phyloP scores from a whole-genome alignment of 1,140 invertebrate species.

The Uloborus diversus region DNA sequence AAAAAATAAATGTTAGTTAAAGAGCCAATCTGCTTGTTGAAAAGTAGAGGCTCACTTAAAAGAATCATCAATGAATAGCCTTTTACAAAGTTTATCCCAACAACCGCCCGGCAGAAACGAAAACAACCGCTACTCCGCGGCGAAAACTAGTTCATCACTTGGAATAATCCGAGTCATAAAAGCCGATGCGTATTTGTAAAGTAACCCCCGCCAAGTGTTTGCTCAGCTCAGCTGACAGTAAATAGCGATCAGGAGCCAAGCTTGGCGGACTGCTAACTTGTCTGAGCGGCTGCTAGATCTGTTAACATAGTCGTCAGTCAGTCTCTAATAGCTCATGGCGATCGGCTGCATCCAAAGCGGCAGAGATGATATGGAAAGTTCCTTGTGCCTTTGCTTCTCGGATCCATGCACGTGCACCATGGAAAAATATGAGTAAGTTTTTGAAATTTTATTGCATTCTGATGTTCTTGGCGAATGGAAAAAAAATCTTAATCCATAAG shows the following conservation, averaged over 20 bases:
- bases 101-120: not conserved
- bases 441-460: constrained; percentile 17
- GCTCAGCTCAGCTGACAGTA: constrained; percentile 40
- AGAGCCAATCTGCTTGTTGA: not conserved
- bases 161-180: constrained; percentile 38
- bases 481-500: constrained; percentile 6
- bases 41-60: not conserved
- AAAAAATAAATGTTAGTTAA: no score
- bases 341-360: constrained; percentile 33
- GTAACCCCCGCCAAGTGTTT: constrained; percentile 48
- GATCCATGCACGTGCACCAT: constrained; percentile 39
- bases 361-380: constrained; percentile 52
- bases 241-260: constrained; percentile 52
- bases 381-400: constrained; percentile 45
- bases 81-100: constrained; percentile 10
- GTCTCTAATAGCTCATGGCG: constrained; percentile 51
- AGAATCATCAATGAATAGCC: constrained; percentile 34
- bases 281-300: constrained; percentile 44
- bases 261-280: constrained; percentile 49
- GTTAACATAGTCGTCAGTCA: constrained; percentile 56
- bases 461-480: not conserved
- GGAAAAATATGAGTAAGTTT: constrained; percentile 47
- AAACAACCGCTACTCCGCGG: constrained; percentile 23
- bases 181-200: constrained; percentile 14
- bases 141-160: constrained; percentile 9